Conservation (phyloP, 2,888 invertebrate species). For the Stenoptilia bipunctidactyla region DNA sequence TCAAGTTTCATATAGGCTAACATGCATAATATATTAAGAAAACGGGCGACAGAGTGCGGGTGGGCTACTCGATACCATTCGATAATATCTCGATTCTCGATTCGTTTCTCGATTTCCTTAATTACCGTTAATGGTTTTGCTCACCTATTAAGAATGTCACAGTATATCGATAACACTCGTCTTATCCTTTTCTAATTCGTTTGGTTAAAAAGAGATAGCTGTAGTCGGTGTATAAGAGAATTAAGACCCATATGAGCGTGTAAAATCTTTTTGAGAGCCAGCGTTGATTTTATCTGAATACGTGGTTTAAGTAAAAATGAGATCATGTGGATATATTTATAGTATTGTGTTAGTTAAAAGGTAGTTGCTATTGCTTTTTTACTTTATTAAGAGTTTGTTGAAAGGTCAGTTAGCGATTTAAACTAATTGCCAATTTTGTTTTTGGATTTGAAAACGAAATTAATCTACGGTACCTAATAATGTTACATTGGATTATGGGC, state of each 20-base stretch:
- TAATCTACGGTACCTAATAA: too few relatives aligned
- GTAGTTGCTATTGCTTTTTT: too few relatives aligned
- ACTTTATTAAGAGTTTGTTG: too few relatives aligned
- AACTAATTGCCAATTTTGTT: too few relatives aligned
- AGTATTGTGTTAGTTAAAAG: too few relatives aligned
- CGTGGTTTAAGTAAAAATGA: too few relatives aligned
- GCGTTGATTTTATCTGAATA: too few relatives aligned
- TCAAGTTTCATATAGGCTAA: constrained; percentile 33
- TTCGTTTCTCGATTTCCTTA: constrained; percentile 58
- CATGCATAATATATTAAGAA: constrained; percentile 60
- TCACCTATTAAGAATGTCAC: constrained; percentile 23
- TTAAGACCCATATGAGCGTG: background rate
- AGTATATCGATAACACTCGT: background rate
- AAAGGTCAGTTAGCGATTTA: too few relatives aligned
- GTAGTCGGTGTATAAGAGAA: background rate
- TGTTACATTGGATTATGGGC: too few relatives aligned
- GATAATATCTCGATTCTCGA: constrained; percentile 57
- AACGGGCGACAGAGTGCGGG: constrained; percentile 35
- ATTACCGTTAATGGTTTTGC: constrained; percentile 59
- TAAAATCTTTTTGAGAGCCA: too few relatives aligned
- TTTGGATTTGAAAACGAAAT: too few relatives aligned
- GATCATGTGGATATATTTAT: too few relatives aligned
- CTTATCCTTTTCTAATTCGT: background rate
- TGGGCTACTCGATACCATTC: constrained; percentile 51
- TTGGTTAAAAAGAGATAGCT: background rate